Evolutionary conservation across 2,888 invertebrate genomes (phyloP), one percentile per base, ranked within the genome.

Genomic region (Drosophila incognita): DNA sequence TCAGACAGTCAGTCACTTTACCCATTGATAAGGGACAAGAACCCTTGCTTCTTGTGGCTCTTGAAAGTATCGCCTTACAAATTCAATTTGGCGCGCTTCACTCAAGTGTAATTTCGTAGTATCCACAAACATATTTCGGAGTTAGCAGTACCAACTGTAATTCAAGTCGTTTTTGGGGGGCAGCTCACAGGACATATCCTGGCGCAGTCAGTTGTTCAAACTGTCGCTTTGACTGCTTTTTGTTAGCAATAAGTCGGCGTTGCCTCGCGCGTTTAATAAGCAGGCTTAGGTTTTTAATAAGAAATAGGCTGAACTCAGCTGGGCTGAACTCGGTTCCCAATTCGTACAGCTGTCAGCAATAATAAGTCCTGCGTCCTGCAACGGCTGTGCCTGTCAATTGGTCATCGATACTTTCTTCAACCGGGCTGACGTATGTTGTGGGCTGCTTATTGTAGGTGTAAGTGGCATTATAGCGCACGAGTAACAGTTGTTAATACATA

Each of bases 41-140:
- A 85, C 90, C 90, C 80, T 82, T 82, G 65, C 72, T 64, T 33
- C 64, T 63, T 59, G 63, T 40, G 73, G 61, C 46, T 52, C 72
- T 61, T 35, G 58, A 81, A 83, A 81, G 88, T 92, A 91, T 92
- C 92, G 67, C 31, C 80, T 92, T 92, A 82, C 91, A 87, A 71
- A 83, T 89, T 88, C 69, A 90, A 90, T 91, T 92, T 91, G 89
- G 91, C 91, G 90, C 90, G 87, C 91, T 92, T 76, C 87, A 84
- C 81, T 92, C 90, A 92, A 87, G 90, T 89, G 91, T 86, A 83
- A 65, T 81, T 83, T 74, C 69, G 70, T 67, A 70, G 80, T 81
- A 80, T 78, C 76, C 82, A 82, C 79, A 77, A 74, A 81, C 69
- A 71, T 80, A 88, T 83, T 76, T 76, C 68, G 57, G 64, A 76